These are phyloP conservation scores for Patella pellucida DNA, from an alignment of 2,888 invertebrate species.

Conservation along the genomic window DNA sequence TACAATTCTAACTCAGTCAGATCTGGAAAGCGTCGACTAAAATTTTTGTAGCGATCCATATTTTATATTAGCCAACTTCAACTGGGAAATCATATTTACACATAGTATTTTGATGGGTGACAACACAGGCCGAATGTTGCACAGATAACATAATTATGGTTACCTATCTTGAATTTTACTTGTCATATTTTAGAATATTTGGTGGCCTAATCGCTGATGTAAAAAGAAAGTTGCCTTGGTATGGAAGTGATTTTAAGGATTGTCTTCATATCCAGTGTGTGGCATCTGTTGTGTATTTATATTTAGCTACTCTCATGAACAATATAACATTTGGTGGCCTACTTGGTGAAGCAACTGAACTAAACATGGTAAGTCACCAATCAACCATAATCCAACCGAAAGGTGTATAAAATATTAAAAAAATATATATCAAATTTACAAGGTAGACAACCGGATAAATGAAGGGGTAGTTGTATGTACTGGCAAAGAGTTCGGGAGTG, in stretches of 20 bases:
- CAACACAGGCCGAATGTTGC: too few relatives aligned
- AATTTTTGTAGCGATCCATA: too few relatives aligned
- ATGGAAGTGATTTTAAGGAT: conserved; percentile 91
- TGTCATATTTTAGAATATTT: conserved; percentile 76
- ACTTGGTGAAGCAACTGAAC: conserved; percentile 92
- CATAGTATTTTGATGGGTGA: too few relatives aligned
- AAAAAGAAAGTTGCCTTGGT: conserved; percentile 91
- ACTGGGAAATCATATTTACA: too few relatives aligned
- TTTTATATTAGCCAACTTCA: too few relatives aligned
- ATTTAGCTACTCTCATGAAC: conserved; percentile 96
- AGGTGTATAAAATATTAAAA: neutral
- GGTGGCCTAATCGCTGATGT: conserved; percentile 93
- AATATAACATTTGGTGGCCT: conserved; percentile 99
- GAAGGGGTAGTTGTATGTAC: too few relatives aligned
- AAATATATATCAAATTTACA: conserved; percentile 55
- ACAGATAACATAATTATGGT: too few relatives aligned
- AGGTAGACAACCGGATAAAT: conserved; percentile 63
- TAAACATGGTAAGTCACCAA: conserved; percentile 73
- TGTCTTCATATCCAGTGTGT: conserved; percentile 86
- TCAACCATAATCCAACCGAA: too few relatives aligned
- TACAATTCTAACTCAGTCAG: neutral
- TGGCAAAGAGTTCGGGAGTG: too few relatives aligned
- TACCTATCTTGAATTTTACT: too few relatives aligned
- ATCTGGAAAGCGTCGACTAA: too few relatives aligned
- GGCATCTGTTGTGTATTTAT: conserved; percentile 96